A percentile compares a stretch with the other conserved stretches of the same genome.
These are phyloP conservation scores for Phoronis australis DNA, from an alignment of 2,888 invertebrate genomes.

Conservation along the genomic window DNA sequence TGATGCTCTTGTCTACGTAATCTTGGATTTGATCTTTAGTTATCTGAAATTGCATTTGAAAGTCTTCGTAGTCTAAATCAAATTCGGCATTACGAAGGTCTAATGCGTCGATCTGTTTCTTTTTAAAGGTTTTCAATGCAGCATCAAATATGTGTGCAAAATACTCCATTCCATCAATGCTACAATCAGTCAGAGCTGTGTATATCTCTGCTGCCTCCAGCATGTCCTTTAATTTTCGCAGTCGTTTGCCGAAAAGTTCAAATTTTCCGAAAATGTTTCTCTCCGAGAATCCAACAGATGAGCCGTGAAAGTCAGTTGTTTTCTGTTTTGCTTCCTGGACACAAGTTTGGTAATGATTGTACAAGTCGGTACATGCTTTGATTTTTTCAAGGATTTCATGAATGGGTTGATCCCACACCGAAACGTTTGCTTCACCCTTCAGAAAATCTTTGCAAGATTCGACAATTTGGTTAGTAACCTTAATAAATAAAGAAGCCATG, in stretches of 20 bases:
- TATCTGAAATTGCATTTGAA: too few relatives aligned
- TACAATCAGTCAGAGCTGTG: too few relatives aligned
- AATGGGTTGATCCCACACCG: slow-evolving; percentile 41
- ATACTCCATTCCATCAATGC: too few relatives aligned
- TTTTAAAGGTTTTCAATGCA: too few relatives aligned
- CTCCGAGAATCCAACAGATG: slow-evolving; percentile 48
- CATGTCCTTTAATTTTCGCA: too few relatives aligned
- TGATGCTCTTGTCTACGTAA: too few relatives aligned
- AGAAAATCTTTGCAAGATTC: slow-evolving; percentile 46
- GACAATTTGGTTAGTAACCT: slow-evolving; percentile 52
- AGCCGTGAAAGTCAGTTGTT: slow-evolving; percentile 35
- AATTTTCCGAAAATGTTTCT: slow-evolving; percentile 53
- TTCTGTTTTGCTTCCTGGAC: slow-evolving; percentile 57
- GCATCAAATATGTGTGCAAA: too few relatives aligned
- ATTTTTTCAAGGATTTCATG: slow-evolving; percentile 31
- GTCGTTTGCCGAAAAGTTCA: slow-evolving; percentile 44
- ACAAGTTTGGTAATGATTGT: slow-evolving; percentile 59
- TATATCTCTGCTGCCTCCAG: too few relatives aligned
- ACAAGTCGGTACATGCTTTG: slow-evolving; percentile 58
- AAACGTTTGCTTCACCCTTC: slow-evolving; percentile 29
- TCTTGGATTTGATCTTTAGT: too few relatives aligned
- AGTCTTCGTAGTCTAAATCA: too few relatives aligned
- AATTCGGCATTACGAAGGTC: too few relatives aligned
- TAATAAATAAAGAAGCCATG: slow-evolving; percentile 46
- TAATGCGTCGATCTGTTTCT: too few relatives aligned